phyloP scores from a whole-genome alignment of 2,888 invertebrate genomes.

The Ochropleura plecta region DNA sequence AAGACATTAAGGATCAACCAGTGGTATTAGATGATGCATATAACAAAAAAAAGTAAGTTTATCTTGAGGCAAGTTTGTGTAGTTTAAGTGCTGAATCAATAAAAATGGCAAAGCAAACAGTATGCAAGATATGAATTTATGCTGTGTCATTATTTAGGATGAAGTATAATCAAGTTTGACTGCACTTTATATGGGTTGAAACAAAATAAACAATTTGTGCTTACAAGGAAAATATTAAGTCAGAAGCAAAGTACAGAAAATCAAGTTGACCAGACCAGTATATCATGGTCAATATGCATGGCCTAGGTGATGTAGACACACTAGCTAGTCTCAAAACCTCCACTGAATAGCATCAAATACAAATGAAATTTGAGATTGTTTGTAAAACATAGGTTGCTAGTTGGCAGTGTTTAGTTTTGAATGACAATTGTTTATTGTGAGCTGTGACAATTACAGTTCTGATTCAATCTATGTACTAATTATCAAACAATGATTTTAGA shows the following conservation, averaged over 20 bases:
- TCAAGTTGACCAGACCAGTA: neutral
- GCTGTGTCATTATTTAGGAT: constrained; percentile 1
- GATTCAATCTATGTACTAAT: neutral
- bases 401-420: constrained; percentile 4
- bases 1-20: constrained; percentile 77
- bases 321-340: neutral
- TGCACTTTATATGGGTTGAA: neutral
- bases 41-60: neutral
- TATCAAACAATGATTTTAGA: neutral
- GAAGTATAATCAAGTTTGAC: neutral
- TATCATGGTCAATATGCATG: too few relatives aligned
- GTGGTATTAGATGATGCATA: constrained; percentile 86
- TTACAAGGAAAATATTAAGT: neutral
- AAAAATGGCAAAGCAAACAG: neutral
- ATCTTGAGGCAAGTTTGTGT: neutral
- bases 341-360: neutral
- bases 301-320: neutral
- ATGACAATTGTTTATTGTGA: neutral
- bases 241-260: neutral
- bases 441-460: neutral
- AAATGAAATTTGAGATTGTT: constrained; percentile 9
- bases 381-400: constrained; percentile 13
- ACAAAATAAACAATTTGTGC: constrained; percentile 2
- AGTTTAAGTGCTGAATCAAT: neutral
- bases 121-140: neutral